Evolutionary conservation across 2,797 vertebrate genomes (phyloP), one percentile per base, ranked within the genome.

Genomic region (Psittacula derbiana): DNA sequence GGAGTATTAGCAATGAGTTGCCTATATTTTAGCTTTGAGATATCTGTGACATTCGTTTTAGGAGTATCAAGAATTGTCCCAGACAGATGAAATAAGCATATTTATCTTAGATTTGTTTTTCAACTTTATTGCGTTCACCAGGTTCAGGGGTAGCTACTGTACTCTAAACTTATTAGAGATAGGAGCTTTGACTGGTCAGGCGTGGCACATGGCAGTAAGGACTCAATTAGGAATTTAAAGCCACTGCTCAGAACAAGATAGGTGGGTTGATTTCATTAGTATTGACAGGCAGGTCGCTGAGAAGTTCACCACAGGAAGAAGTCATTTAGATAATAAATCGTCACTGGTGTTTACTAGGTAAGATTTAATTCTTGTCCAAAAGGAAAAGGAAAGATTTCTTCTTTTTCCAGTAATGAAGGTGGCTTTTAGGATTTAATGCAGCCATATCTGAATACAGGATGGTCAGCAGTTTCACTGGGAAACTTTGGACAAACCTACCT

Each of bases 181-280:
- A 30, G 93, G 74, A 92, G 64, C 41, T 82, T 75, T 89, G 86
- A n/a, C 49, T 92, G 81, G 43, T 61, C 73, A 75, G 61, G 25
- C 80, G 78, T 25, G 66, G 49, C 80, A 83, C 46, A 28, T 58
- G 55, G 47, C 43, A 0, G 0, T 88, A 76, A 96, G 80, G 47
- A 91, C 66, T 90, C 72, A 64, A 80, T 94, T 91, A 91, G 38
- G 75, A 92, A 84, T 93, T 82, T 95, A 84, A 95, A 88, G 55
- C 20, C 46, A 67, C 33, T 90, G 47, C 82, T 95, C 90, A 92
- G 76, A 91, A 89, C 73, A 62, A 85, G 87, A 93, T 91, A 82
- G 83, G 62, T 93, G 62, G n/a, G 80, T 53, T 95, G 89, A 88
- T 96, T 91, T 90, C 65, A 92, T 95, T 93, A 88, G 74, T 92